Conservation (phyloP, 2,113 vertebrate species). For the Poeciliopsis turrubarensis region DNA sequence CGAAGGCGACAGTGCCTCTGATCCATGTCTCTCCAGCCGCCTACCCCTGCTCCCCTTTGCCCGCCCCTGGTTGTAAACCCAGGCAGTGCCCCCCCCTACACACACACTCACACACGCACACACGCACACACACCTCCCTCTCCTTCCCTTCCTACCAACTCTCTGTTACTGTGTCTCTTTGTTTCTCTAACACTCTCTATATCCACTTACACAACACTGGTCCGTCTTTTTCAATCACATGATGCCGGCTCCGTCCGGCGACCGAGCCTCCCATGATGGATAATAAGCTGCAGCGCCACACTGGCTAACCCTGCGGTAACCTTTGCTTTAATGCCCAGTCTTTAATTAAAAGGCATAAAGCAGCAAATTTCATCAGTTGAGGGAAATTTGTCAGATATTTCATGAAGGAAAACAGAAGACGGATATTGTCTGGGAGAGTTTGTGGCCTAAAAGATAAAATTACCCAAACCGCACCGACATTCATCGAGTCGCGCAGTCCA, state of each 20-base stretch:
- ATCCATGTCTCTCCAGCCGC: conserved; percentile 59
- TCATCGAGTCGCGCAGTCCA: too few species aligned
- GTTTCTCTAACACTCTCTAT: conserved; percentile 23
- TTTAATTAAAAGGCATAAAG: conserved; percentile 64
- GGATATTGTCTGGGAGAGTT: neutral
- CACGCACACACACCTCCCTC: conserved; percentile 17
- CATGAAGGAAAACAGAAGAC: neutral
- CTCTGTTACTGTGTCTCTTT: conserved; percentile 13
- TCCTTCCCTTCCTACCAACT: conserved; percentile 13
- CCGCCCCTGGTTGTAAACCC: conserved; percentile 55
- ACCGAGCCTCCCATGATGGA: conserved; percentile 36
- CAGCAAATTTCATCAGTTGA: conserved; percentile 33
- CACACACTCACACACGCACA: too few species aligned
- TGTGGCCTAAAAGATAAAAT: neutral
- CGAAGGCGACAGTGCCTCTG: conserved; percentile 69
- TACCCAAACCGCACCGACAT: neutral
- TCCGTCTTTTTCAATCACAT: conserved; percentile 21
- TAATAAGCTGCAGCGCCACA: conserved; percentile 42
- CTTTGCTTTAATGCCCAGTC: conserved; percentile 9
- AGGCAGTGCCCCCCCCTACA: conserved; percentile 21
- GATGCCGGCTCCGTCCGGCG: conserved; percentile 23
- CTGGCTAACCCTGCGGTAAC: conserved; percentile 37
- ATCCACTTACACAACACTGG: neutral
- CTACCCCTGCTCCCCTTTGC: conserved; percentile 45
- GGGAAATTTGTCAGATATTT: neutral